Base-by-base conservation (phyloP, 2,888 invertebrate species). In the Chorisops tibialis region DNA sequence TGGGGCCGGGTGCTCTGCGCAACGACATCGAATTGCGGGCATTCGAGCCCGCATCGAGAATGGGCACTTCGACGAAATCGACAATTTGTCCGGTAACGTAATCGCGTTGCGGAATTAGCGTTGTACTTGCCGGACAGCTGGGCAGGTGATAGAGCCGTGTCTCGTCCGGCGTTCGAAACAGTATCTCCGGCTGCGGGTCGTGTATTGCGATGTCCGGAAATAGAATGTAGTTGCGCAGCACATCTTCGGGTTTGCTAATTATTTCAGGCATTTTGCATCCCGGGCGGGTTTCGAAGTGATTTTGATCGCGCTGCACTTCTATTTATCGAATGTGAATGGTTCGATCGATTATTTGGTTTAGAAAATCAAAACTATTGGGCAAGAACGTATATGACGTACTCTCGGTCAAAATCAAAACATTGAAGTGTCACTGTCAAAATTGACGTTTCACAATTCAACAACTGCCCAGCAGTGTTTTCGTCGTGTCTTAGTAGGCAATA, bases 21-120 rank as follows among this genome's bases (percentile, higher is more conserved):
- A 95, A 85, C 0, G 93, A 93, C 74, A 89, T 83, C 0, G 90
- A 91, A 75, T 89, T 91, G 70, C 82, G 83, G 1, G 88, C 83
- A 65, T 83, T 87, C 59, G 84, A 82, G 4, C 86, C 87, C 49
- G 83, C 82, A 69, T 83, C 81, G 66, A 82, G 79, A 3, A 83
- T 69, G 19, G 77, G 71, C 0, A 84, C 81, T 74, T 88, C 88
- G 35, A 81, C 78, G 69, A 89, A 87, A 66, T 87, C 87, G 5
- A 84, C 78, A 64, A 93, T 85, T 73, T 87, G 81, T 4, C 93
- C 93, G 1, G 88, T 91, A 30, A 86, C 81, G 1, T 85, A 84
- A 76, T 95, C 87, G 69, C 93, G 79, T 54, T 75, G 72, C 18
- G 77, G 74, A 18, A 71, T 68, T 21, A 79, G 59, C 62, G 74